Evolutionary conservation across 2,797 vertebrate genomes (phyloP), one percentile per base, ranked within the genome.

Genomic region (Anniella stebbinsi): DNA sequence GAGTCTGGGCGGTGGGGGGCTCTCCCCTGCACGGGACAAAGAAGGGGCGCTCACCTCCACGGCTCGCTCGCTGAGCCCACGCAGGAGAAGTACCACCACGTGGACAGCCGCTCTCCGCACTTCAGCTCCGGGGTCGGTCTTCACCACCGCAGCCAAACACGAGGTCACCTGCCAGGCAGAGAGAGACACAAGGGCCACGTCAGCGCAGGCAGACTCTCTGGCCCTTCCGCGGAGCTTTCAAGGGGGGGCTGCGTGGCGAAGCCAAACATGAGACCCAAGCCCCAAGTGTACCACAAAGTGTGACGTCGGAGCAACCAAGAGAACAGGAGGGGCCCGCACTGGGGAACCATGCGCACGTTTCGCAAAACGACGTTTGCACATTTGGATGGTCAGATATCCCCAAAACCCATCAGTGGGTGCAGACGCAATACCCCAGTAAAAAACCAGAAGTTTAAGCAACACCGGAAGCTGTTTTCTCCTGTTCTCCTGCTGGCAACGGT

Each of bases 81-180:
- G 97, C 10, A 99, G 97, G 93, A 99, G 96, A 92, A 98, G 48
- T 77, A 97, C 97, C 80, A 99, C 97, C 81, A 99, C 98, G 0
- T 99, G 98, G 88, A 99, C 95, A 0, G 98, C 98, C 0, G 99
- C 99, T 96, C 99, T 97, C 88, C 99, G 98, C 90, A 99, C 99
- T 89, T 98, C 98, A 0, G 95, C 97, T 88, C 98, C 97, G 10
- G 84, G 96, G 94, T 99, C 99, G 0, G 97, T 99, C 95, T 97
- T 98, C 87, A 98, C 98, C 77, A 99, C 80, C 2, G 98, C 97
- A 0, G 97, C 98, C 94, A 99, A 95, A 93, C 99, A 99, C 54
- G 96, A 96, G 92, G 97, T 98, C 93, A 99, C 95, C 99, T 99
- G 96, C 6, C 45, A 91, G 87, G 25, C 54, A 87, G 57, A 57